Percentiles rank a stretch among this genome's conserved stretches.
Conservation (phyloP, 2,797 vertebrate species). For the Melanotaenia nigrans region DNA sequence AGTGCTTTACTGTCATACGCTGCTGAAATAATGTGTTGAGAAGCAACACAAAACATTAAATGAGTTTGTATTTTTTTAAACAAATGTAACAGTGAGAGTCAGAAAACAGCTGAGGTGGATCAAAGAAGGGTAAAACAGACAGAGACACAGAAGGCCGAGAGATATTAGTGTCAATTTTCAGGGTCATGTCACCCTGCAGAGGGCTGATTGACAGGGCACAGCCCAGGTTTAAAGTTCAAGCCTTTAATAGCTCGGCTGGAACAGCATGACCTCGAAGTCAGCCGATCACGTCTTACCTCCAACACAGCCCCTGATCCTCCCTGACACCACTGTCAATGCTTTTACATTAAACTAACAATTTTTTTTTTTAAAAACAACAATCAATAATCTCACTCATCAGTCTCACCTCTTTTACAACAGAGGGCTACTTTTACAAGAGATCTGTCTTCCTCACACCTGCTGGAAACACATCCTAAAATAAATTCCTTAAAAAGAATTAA, state of each 20-base stretch:
- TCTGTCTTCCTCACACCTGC: slow-evolving; percentile 34
- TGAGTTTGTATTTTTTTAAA: slow-evolving; percentile 18
- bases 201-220: slow-evolving; percentile 49
- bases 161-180: slow-evolving; percentile 65
- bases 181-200: slow-evolving; percentile 61
- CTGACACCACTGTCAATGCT: slow-evolving; percentile 23
- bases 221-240: slow-evolving; percentile 72
- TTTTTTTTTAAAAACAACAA: slow-evolving; percentile 34
- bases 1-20: neutral
- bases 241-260: slow-evolving; percentile 65
- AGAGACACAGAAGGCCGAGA: slow-evolving; percentile 21
- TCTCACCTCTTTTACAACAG: slow-evolving; percentile 19
- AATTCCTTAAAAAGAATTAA: neutral
- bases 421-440: slow-evolving; percentile 17
- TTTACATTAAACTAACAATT: slow-evolving; percentile 32
- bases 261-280: slow-evolving; percentile 56
- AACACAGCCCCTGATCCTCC: slow-evolving; percentile 32
- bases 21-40: neutral
- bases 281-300: slow-evolving; percentile 41
- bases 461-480: slow-evolving; percentile 23
- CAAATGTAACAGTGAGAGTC: slow-evolving; percentile 27
- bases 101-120: slow-evolving; percentile 13
- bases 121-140: slow-evolving; percentile 23
- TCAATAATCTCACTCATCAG: slow-evolving; percentile 36
- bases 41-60: slow-evolving; percentile 7